Conservation (phyloP, 2,888 invertebrate species). For the Empis livida region DNA sequence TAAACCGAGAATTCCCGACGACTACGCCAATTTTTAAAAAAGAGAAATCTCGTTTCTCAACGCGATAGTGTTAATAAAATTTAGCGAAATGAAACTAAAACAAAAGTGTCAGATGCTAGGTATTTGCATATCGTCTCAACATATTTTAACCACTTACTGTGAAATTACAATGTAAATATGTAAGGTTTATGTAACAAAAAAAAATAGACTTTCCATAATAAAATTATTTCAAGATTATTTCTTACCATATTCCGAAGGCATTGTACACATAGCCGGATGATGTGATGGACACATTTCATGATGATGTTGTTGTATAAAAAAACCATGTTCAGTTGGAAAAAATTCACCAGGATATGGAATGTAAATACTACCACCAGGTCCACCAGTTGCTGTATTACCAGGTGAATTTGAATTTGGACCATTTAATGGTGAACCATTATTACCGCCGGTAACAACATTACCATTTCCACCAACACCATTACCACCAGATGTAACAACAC, state of each 20-base stretch:
- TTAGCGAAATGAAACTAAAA: too few species aligned
- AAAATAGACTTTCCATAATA: too few species aligned
- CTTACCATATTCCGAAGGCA: constrained; percentile 65
- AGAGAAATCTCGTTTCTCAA: too few species aligned
- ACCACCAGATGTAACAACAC: constrained; percentile 16
- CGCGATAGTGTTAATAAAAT: too few species aligned
- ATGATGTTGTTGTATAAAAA: constrained; percentile 33
- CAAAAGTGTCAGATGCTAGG: too few species aligned
- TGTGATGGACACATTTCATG: constrained; percentile 45
- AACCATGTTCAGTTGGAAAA: constrained; percentile 31
- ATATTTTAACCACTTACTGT: too few species aligned
- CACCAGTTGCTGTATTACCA: constrained; percentile 7
- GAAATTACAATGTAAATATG: too few species aligned
- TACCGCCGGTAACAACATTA: constrained; percentile 14
- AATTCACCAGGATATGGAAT: constrained; percentile 34
- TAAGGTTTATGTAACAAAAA: too few species aligned
- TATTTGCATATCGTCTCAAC: too few species aligned
- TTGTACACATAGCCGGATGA: constrained; percentile 56
- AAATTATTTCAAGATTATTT: constrained; percentile 8
- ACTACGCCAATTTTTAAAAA: too few species aligned
- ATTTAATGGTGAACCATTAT: constrained; percentile 4
- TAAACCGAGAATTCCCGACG: too few species aligned
- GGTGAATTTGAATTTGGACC: constrained; percentile 10
- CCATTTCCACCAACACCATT: constrained; percentile 16
- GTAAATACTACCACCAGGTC: constrained; percentile 22